These are phyloP conservation scores for Hypocryptadius cinnamomeus DNA, from an alignment of 2,113 vertebrate genomes.

Conservation along the genomic window DNA sequence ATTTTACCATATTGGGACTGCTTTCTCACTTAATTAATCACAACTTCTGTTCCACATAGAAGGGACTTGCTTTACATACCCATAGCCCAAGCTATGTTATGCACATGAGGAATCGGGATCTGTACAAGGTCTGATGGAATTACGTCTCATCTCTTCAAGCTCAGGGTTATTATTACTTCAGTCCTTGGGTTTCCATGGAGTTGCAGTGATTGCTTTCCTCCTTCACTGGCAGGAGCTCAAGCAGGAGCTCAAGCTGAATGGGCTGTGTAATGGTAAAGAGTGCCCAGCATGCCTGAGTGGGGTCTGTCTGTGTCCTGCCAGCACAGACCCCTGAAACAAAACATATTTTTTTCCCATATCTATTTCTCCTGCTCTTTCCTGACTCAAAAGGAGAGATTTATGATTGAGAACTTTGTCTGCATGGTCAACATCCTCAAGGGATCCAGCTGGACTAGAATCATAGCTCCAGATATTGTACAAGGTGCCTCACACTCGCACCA, in stretches of 20 bases:
- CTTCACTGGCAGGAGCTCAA: not conserved
- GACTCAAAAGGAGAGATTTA: not conserved
- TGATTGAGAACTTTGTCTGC: not conserved
- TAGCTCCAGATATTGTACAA: not conserved
- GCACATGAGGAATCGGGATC: not conserved
- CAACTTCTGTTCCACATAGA: not conserved
- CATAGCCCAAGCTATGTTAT: not conserved
- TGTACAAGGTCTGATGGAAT: not conserved
- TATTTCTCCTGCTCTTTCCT: not conserved
- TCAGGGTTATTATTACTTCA: not conserved
- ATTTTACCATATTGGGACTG: not conserved
- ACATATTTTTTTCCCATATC: not conserved
- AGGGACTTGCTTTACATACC: not conserved
- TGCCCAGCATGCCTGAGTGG: not conserved
- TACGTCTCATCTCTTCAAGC: not conserved
- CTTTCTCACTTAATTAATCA: not conserved
- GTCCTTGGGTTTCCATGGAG: not conserved
- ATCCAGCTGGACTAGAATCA: not conserved
- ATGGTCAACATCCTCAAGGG: not conserved
- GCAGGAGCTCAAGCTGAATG: not conserved
- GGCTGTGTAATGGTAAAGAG: not conserved
- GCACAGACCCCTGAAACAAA: not conserved
- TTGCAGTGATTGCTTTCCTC: not conserved
- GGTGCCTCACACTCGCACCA: not conserved
- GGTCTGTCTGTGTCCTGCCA: not conserved